Base-by-base conservation (phyloP, 1,140 invertebrate genomes). In the Limonius californicus region DNA sequence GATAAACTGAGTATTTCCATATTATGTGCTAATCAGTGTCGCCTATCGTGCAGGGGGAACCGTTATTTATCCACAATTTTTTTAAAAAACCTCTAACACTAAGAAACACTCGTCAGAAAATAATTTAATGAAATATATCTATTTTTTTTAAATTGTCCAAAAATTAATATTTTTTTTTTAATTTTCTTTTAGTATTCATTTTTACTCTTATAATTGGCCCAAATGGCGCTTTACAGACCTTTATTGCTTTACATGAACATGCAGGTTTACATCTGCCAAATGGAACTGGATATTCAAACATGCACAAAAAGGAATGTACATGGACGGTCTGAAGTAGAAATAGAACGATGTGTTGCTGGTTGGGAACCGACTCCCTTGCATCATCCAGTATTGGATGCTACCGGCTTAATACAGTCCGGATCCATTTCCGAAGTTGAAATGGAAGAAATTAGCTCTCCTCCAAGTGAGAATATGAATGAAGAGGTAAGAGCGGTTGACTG, bases 281-380 rank as follows among this genome's bases (percentile, higher is more conserved):
- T 97, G 83, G 88, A 94, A 67, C 85, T 89, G 73, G 92, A 94
- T 76, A 69, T 87, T 14, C 80, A 85, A 65, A 80, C 84, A 0
- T 97, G 94, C 76, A 79, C 84, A 32, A 89, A 90, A 74, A 80
- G 90, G 50, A 97, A 97, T 76, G 87, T 90, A 65, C 94, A 97
- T 72, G 86, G 89, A 57, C 83, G 94, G 47, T 86, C 78, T 1
- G 81, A 90, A 66, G 82, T 85, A 21, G 93, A 97, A 56, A 92
- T 97, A 30, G 81, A 89, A 71, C 82, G 84, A 70, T 87, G 95
- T 56, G 78, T 88, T 32, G 78, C 85, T 61, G 84, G 84, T 39
- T 97, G 94, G 85, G 88, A 93, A 72, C 78, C 80, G 7, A 92
- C 91, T 0, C 93, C 94, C 0, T 73, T 79, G 23, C 79, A 84